Evolutionary conservation across 1,140 invertebrate species (phyloP).

Genomic region (Sycobia sp.): DNA sequence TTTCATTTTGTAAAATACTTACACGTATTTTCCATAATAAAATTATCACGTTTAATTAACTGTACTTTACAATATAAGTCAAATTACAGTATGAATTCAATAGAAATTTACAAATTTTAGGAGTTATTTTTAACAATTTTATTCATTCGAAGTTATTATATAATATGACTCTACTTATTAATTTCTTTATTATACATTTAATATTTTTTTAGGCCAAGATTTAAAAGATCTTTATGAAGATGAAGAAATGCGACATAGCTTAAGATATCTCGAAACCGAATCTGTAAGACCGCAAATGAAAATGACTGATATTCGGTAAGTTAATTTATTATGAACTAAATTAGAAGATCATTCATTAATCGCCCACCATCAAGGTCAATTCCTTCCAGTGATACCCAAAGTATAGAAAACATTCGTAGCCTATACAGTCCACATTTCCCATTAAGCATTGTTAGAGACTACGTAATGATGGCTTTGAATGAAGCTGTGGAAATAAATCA

Average conservation of each 20-base stretch:
- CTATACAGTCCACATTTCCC: constrained; percentile 94
- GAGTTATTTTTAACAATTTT: too few relatives aligned
- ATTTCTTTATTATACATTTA: background rate
- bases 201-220: constrained; percentile 65
- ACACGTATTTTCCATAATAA: too few relatives aligned
- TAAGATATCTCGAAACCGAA: constrained; percentile 83
- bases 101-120: too few relatives aligned
- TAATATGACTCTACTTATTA: background rate
- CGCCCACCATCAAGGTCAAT: constrained; percentile 48
- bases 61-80: too few relatives aligned
- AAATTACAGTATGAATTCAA: too few relatives aligned
- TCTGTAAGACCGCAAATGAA: constrained; percentile 93
- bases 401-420: constrained; percentile 84
- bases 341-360: constrained; percentile 46
- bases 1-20: too few relatives aligned
- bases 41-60: too few relatives aligned
- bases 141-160: too few relatives aligned
- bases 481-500: constrained; percentile 95
- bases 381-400: constrained; percentile 71
- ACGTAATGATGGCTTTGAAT: constrained; percentile 91
- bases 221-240: constrained; percentile 86
- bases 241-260: constrained; percentile 83
- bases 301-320: constrained; percentile 88
- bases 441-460: constrained; percentile 89
- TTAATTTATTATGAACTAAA: constrained; percentile 43